Base-by-base conservation (phyloP, 2,113 vertebrate species). In the zebrafish (Danio rerio) region DNA sequence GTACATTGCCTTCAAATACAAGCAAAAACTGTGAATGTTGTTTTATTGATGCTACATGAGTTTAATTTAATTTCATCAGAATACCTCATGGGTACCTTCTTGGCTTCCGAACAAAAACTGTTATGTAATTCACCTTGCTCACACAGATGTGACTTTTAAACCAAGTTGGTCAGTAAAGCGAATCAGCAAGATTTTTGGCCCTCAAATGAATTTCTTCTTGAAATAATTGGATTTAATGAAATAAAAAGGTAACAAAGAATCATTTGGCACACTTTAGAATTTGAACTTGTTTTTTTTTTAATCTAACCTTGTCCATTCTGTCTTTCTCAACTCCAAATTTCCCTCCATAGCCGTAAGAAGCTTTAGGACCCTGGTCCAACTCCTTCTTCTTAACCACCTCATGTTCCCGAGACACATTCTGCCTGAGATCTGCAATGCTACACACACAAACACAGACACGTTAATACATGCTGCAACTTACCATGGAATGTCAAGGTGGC, bases 281-380 rank as follows among this genome's bases (percentile, higher is more conserved):
- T n/a, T n/a, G n/a, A n/a, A n/a, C n/a, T n/a, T n/a, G n/a, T 15
- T 45, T 8, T 45, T 45, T 2, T 15, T 16, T 15, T 1, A 18
- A 1, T 31, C 47, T n/a, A 18, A 94, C 92, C 96, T 97, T 98
- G 88, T 99, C 98, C 97, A 99, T 98, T 18, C 97, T 91, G 87
- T 99, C 98, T 20, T 42, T 93, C 91, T 99, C 96, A 43, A 96
- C 97, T 3, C 98, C 97, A 78, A 99, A 99, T 85, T 94, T 96
- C 4, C 98, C 97, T 58, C 98, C 98, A 0, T 99, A 99, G 18
- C 98, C 97, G 2, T 98, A 98, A 0, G 97, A 99, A 0, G 97
- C 96, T 88, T 96, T 96, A 70, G 97, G 96, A 2, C 91, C 93
- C 0, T 87, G 20, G 15, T 95, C 94, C 90, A 94, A 65, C 40